phyloP scores from a whole-genome alignment of 1,140 invertebrate species.

The Lepidurus apus region DNA sequence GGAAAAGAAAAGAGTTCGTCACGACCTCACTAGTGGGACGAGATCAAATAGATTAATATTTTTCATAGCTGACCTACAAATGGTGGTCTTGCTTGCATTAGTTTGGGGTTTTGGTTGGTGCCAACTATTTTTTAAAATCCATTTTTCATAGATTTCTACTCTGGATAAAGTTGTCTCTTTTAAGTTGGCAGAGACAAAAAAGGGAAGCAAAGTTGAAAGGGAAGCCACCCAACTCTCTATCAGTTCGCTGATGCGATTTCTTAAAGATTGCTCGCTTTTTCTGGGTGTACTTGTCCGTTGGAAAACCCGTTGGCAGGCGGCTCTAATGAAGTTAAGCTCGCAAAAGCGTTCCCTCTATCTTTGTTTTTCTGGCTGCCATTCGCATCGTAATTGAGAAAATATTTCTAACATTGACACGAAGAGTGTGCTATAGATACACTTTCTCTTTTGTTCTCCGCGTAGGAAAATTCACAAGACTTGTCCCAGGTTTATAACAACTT shows the following conservation, averaged over 20 bases:
- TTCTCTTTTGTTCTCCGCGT: no score
- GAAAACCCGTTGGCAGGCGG: no score
- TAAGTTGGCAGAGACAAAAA: neutral
- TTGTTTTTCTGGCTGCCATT: no score
- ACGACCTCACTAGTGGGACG: neutral
- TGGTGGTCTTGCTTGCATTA: neutral
- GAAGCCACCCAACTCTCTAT: conserved; percentile 12
- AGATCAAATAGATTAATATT: conserved; percentile 13
- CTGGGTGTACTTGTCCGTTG: no score
- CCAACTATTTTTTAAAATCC: neutral
- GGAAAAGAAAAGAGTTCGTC: neutral
- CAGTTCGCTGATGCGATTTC: neutral
- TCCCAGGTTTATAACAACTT: neutral
- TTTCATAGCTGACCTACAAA: neutral
- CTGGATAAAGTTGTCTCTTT: neutral
- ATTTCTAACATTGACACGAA: no score
- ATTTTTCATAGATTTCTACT: neutral
- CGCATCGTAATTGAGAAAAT: no score
- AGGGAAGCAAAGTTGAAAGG: neutral
- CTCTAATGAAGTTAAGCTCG: no score
- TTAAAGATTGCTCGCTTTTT: no score
- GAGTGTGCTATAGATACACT: no score
- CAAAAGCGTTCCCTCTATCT: no score
- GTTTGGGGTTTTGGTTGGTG: neutral
- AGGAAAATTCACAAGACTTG: neutral